Conservation (phyloP, 2,797 vertebrate genomes). For the Diceros bicornis region DNA sequence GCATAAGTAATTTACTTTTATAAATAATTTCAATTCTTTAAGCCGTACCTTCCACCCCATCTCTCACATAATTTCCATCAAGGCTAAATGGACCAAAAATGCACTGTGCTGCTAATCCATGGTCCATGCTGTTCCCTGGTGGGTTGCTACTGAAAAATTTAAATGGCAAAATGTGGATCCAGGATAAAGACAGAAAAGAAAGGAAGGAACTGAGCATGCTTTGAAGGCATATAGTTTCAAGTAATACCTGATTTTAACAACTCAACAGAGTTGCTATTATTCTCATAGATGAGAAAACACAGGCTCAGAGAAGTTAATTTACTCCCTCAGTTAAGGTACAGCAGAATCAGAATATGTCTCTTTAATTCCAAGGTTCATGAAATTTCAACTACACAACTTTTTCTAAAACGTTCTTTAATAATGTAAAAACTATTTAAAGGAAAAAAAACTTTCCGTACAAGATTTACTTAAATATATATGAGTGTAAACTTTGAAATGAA, state of each 20-base stretch:
- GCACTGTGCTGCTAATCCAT: neutral
- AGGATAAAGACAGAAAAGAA: neutral
- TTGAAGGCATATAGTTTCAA: neutral
- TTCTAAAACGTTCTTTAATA: constrained; percentile 33
- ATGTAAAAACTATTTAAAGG: constrained; percentile 33
- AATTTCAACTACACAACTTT: neutral
- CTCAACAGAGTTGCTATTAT: neutral
- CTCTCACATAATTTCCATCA: constrained; percentile 10
- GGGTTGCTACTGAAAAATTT: neutral
- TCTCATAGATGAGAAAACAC: constrained; percentile 29
- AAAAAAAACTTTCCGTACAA: constrained; percentile 2
- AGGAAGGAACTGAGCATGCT: neutral
- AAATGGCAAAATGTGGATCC: neutral
- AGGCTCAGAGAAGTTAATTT: neutral
- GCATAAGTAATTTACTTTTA: constrained; percentile 51
- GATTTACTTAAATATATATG: neutral
- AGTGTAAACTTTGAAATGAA: neutral
- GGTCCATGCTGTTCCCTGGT: neutral
- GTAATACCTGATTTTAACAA: neutral
- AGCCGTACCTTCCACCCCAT: neutral
- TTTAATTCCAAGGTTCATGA: neutral
- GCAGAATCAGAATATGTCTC: neutral
- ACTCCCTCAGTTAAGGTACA: neutral
- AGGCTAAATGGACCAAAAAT: neutral
- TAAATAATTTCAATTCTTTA: constrained; percentile 53